Base-by-base conservation (phyloP, 2,113 vertebrate species). In the Trachemys scripta region DNA sequence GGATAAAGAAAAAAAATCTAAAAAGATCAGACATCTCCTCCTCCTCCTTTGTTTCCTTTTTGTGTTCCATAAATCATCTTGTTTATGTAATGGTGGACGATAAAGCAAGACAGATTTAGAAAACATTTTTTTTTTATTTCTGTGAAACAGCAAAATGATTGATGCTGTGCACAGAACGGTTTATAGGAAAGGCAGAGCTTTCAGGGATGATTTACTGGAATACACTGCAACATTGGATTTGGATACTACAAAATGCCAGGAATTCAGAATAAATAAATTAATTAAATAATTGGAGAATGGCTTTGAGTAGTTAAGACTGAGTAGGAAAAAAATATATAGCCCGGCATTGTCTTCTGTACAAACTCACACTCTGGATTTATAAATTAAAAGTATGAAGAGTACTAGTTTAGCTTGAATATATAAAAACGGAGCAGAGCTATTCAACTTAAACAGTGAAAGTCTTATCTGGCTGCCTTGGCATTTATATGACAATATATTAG, bases 31-130 rank as follows among this genome's bases (percentile, higher is more conserved):
- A 59, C 81, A 45, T 6, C 35, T 59, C 57, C 82, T 81, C 57
- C 57, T 87, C 3, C 83, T 84, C 27, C 62, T 78, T 75, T 69
- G 75, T 85, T 31, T 11, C 72, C 51, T 86, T 38, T 85, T 31
- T 87, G 53, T 16, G 47, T 91, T 96, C 78, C 95, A 96, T 96
- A 97, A 98, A 98, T 98, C 97, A 98, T 83, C 91, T 92, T 94
- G 93, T 96, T 97, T 97, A 96, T 94, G 91, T 95, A 95, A 96
- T 42, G 42, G 87, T 91, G 90, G 94, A 91, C 85, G 95, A 96
- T 93, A 95, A 97, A 95, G 92, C 85, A 57, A 89, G 89, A 75
- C 85, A 93, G 94, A 91, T 96, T 93, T 91, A 83, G 95, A 79
- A 98, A 98, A 96, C 93, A 90, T 94, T 95, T 90, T 95, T 87